phyloP scores from a whole-genome alignment of 37 sponge, comb jelly and placozoan species.

The Oopsacas minuta region DNA sequence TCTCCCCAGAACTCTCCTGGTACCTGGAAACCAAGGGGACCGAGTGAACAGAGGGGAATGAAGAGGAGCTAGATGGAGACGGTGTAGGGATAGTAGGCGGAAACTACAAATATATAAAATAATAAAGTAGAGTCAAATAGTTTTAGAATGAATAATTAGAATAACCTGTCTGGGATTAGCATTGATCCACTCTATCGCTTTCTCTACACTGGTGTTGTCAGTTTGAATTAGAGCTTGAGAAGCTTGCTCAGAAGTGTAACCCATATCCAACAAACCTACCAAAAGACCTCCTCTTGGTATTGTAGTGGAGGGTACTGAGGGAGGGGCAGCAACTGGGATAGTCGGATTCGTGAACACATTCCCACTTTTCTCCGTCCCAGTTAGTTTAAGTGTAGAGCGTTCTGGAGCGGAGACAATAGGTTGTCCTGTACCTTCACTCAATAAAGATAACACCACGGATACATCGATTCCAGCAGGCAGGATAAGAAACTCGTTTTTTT shows the following conservation, averaged over 20 bases:
- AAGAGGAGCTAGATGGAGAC: background rate
- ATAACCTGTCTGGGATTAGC: background rate
- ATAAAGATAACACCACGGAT: background rate
- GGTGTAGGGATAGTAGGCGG: background rate
- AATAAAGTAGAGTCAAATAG: background rate
- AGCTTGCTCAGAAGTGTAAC: background rate
- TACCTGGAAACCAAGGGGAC: background rate
- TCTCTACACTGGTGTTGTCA: background rate
- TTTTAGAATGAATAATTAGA: background rate
- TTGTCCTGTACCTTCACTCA: background rate
- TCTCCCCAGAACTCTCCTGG: conserved; percentile 1
- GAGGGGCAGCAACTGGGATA: background rate
- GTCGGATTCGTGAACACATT: conserved; percentile 16
- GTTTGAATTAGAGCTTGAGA: background rate
- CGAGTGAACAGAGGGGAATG: background rate
- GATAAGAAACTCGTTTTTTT: background rate
- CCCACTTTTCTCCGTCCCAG: background rate
- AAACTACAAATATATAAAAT: background rate
- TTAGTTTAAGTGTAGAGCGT: background rate
- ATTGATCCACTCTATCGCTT: background rate
- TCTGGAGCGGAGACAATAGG: background rate
- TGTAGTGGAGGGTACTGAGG: background rate
- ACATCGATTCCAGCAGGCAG: background rate
- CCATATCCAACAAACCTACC: background rate
- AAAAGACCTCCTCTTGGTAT: background rate